Conservation (phyloP, 2,113 vertebrate species). For the Bostrychus sinensis region DNA sequence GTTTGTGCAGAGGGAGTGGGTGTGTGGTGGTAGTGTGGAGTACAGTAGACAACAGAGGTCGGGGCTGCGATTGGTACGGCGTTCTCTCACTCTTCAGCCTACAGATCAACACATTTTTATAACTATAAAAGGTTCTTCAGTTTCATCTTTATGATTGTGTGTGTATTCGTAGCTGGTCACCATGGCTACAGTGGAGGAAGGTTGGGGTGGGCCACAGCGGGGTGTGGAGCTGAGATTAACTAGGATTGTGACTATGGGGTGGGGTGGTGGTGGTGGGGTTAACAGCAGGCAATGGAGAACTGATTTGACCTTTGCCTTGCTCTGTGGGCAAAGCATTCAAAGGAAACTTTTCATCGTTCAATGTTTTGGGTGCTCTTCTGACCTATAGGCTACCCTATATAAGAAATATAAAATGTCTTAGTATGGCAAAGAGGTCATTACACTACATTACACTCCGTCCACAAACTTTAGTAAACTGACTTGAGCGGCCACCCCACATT, state of each 20-base stretch:
- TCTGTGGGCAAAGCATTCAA: slow-evolving; percentile 22
- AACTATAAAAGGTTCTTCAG: slow-evolving; percentile 14
- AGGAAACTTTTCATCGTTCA: slow-evolving; percentile 51
- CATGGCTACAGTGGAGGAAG: slow-evolving; percentile 59
- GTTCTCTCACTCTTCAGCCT: slow-evolving; percentile 46
- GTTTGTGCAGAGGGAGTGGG: slow-evolving; percentile 61
- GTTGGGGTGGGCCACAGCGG: slow-evolving; percentile 70
- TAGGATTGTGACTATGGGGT: slow-evolving; percentile 67
- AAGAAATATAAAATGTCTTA: too few species aligned
- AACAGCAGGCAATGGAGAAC: slow-evolving; percentile 60
- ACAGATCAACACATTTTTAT: slow-evolving; percentile 26
- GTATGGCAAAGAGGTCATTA: too few species aligned
- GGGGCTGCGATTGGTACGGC: slow-evolving; percentile 58
- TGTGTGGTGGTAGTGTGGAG: slow-evolving; percentile 10
- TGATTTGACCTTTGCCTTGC: slow-evolving; percentile 53
- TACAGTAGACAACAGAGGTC: slow-evolving; percentile 69
- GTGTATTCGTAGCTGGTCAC: slow-evolving; percentile 51
- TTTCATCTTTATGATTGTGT: slow-evolving; percentile 1
- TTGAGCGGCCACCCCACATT: too few species aligned
- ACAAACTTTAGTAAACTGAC: too few species aligned
- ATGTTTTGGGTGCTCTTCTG: slow-evolving; percentile 36
- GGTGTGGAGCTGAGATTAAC: slow-evolving; percentile 71
- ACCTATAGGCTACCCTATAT: too few species aligned
- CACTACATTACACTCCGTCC: too few species aligned
- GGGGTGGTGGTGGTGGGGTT: slow-evolving; percentile 67